phyloP scores from a whole-genome alignment of 2,888 invertebrate genomes.

The Ptychoptera albimana region DNA sequence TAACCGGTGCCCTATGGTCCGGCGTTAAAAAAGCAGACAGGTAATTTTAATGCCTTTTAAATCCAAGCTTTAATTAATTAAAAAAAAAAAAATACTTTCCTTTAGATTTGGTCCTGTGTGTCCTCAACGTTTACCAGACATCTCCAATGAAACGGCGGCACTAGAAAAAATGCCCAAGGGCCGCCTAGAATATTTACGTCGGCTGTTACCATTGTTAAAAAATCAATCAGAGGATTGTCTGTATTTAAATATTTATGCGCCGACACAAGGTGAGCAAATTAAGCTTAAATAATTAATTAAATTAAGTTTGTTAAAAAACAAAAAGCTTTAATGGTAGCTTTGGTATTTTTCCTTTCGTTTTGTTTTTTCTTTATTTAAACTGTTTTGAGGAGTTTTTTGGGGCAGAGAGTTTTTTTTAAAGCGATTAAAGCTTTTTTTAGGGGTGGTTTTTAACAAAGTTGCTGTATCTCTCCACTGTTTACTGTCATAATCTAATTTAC shows the following conservation, averaged over 20 bases:
- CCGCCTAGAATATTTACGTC: conserved; percentile 71
- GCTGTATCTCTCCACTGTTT: no score
- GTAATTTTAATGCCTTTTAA: conserved; percentile 16
- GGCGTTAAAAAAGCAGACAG: conserved; percentile 76
- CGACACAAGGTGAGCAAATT: conserved; percentile 68
- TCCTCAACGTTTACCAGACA: conserved; percentile 78
- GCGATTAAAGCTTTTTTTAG: no score
- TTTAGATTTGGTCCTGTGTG: conserved; percentile 73
- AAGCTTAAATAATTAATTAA: not conserved
- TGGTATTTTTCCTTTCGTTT: no score
- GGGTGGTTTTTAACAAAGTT: no score
- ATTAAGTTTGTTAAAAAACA: no score
- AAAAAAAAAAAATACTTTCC: conserved; percentile 4
- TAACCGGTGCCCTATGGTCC: conserved; percentile 82
- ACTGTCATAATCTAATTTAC: no score
- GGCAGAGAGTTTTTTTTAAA: no score
- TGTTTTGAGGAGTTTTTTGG: no score
- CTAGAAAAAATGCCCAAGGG: conserved; percentile 77
- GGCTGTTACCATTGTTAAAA: conserved; percentile 70
- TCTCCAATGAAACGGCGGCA: conserved; percentile 69
- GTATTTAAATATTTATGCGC: conserved; percentile 92
- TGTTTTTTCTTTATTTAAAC: no score
- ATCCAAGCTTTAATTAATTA: not conserved
- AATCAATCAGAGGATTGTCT: conserved; percentile 96
- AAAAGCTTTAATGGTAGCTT: no score